Base-by-base conservation (phyloP, 2,797 vertebrate species). In the Pseudomugil tenellus region DNA sequence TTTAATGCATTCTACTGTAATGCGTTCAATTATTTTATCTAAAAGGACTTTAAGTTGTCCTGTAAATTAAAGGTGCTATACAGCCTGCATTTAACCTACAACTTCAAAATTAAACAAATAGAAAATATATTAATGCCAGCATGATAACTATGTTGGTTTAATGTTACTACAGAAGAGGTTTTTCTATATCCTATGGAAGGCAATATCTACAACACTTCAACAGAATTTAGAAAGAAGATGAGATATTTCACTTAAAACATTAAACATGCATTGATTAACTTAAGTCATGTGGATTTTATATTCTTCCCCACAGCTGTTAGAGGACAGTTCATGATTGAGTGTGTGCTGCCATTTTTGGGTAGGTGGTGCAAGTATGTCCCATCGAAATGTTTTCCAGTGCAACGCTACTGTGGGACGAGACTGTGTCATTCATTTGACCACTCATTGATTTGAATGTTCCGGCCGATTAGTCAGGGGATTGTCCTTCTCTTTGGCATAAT, bases 401-500 rank as follows among this genome's bases (percentile, higher is more conserved):
- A n/a, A n/a, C n/a, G n/a, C n/a, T n/a, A n/a, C n/a, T n/a, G n/a
- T n/a, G n/a, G n/a, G n/a, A n/a, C n/a, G n/a, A n/a, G n/a, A n/a
- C n/a, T n/a, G 41, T 56, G 21, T 46, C 17, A 46, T 32, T 56
- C 37, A 56, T 26, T 46, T 56, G n/a, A 43, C 19, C 37, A 23
- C 28, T 32, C 6, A 17, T 19, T 23, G 35, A 51, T 28, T 16
- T 4, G 43, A 55, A 31, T 56, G 29, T 4, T 65, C 6, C 3
- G 37, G n/a, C 23, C 48, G 41, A 35, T 67, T 35, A 35, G 29
- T 56, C 11, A 46, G 32, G 35, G 43, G 39, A 46, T 58, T 49
- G 28, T 23, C 29, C 19, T 35, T n/a, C 29, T 26, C 3, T 49
- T 48, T 13, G 23, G 16, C 21, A 6, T 32, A 67, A 58, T 58